phyloP scores from a whole-genome alignment of 2,113 vertebrate species.

The Crypturellus undulatus region DNA sequence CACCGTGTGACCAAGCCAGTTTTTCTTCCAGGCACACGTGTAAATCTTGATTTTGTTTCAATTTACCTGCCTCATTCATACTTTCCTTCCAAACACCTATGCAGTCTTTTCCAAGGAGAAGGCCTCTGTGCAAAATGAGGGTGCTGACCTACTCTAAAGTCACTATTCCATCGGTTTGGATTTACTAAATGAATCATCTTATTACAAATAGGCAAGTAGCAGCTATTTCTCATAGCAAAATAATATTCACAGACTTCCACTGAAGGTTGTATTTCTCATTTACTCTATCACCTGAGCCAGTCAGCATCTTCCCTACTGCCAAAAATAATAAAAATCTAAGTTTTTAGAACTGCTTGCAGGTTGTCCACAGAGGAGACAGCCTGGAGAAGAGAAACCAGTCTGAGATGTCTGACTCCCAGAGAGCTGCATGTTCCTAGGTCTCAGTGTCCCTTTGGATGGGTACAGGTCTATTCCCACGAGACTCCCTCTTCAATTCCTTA shows the following conservation, averaged over 20 bases:
- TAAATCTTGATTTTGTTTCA: not conserved
- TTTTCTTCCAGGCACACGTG: accelerated
- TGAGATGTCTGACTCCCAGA: not conserved
- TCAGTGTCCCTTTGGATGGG: not conserved
- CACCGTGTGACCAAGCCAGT: accelerated
- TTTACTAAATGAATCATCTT: not conserved
- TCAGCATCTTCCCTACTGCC: not conserved
- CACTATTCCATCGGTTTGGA: not conserved
- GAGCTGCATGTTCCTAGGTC: not conserved
- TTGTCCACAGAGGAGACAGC: not conserved
- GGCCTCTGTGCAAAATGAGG: not conserved
- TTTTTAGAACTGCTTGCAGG: conserved; percentile 4
- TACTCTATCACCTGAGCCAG: not conserved
- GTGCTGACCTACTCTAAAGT: not conserved
- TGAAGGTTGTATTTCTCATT: not conserved
- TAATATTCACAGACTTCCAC: not conserved
- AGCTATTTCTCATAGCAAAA: conserved; percentile 8
- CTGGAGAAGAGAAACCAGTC: not conserved
- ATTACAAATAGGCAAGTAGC: not conserved
- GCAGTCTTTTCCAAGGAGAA: not conserved
- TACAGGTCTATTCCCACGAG: not conserved
- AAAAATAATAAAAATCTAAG: not conserved
- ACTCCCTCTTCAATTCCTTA: not conserved
- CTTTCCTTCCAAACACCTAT: not conserved
- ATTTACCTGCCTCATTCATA: not conserved